These are phyloP conservation scores for Halictus quadricinctus DNA, from an alignment of 2,888 invertebrate genomes.

Conservation along the genomic window DNA sequence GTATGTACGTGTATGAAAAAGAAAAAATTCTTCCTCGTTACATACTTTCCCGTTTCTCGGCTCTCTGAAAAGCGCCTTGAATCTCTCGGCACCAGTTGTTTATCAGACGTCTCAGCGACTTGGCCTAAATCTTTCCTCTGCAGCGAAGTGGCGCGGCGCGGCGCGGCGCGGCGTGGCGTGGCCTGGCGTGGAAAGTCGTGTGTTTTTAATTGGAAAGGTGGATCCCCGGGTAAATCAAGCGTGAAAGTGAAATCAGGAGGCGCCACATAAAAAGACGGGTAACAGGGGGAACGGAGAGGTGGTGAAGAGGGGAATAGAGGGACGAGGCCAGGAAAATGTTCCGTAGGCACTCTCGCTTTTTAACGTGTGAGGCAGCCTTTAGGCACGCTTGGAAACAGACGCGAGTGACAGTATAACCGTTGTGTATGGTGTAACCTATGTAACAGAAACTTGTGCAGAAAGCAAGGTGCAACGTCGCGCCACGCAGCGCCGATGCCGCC, in stretches of 20 bases:
- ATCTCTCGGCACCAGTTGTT: constrained; percentile 1
- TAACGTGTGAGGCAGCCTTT: constrained; percentile 47
- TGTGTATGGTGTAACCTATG: constrained; percentile 37
- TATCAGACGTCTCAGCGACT: not conserved
- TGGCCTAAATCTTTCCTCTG: constrained; percentile 42
- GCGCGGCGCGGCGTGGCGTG: constrained; percentile 15
- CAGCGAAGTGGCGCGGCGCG: not conserved
- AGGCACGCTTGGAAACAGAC: constrained; percentile 31
- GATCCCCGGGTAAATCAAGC: constrained; percentile 60
- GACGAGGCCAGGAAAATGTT: constrained; percentile 31
- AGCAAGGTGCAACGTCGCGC: constrained; percentile 72
- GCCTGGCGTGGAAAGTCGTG: constrained; percentile 45
- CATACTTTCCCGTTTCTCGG: not conserved
- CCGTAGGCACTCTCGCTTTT: constrained; percentile 66
- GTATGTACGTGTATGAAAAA: not conserved
- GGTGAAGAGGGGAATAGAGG: not conserved
- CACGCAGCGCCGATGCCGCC: constrained; percentile 32
- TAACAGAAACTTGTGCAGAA: constrained; percentile 37
- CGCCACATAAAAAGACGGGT: constrained; percentile 21
- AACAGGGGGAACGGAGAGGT: not conserved
- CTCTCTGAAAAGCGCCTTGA: constrained; percentile 6
- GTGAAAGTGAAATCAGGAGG: constrained; percentile 69
- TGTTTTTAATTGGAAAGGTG: constrained; percentile 53
- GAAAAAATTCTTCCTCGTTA: not conserved
- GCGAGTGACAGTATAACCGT: constrained; percentile 28